Percentiles rank a stretch among this genome's conserved stretches.
These are phyloP conservation scores for Dendrocopos noguchii DNA, from an alignment of 2,113 vertebrate species.

Conservation along the genomic window DNA sequence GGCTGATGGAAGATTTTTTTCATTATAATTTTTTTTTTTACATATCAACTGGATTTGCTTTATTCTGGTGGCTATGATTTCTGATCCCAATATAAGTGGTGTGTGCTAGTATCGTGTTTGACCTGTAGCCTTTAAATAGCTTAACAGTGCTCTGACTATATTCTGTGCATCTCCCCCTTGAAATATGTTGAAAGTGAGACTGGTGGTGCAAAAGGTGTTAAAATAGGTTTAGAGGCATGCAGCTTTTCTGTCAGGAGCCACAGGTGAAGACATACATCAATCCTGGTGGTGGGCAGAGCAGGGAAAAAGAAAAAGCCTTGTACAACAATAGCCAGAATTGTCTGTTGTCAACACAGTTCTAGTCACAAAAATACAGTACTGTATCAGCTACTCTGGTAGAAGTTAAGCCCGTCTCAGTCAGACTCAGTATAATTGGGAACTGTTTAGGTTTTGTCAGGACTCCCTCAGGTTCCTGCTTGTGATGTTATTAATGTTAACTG, in stretches of 20 bases:
- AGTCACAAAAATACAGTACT: background rate
- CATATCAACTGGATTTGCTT: background rate
- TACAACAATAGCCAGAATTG: background rate
- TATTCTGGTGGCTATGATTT: background rate
- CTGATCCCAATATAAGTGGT: background rate
- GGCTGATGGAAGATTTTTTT: background rate
- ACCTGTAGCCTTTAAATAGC: background rate
- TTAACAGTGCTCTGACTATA: background rate
- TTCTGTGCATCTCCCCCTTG: background rate
- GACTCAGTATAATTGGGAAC: background rate
- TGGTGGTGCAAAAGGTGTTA: background rate
- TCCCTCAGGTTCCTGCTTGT: background rate
- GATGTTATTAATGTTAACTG: background rate
- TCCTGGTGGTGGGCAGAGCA: background rate
- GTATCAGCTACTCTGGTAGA: background rate
- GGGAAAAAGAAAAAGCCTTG: background rate
- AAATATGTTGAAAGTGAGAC: background rate
- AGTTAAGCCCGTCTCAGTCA: background rate
- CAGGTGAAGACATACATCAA: background rate
- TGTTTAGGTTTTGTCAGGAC: rapidly evolving
- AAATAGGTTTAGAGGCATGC: background rate
- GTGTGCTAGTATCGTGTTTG: background rate
- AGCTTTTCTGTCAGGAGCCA: background rate
- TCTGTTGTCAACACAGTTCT: background rate
- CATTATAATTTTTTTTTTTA: background rate